Conservation (phyloP, 2,888 invertebrate genomes). For the Tenodera sinensis region DNA sequence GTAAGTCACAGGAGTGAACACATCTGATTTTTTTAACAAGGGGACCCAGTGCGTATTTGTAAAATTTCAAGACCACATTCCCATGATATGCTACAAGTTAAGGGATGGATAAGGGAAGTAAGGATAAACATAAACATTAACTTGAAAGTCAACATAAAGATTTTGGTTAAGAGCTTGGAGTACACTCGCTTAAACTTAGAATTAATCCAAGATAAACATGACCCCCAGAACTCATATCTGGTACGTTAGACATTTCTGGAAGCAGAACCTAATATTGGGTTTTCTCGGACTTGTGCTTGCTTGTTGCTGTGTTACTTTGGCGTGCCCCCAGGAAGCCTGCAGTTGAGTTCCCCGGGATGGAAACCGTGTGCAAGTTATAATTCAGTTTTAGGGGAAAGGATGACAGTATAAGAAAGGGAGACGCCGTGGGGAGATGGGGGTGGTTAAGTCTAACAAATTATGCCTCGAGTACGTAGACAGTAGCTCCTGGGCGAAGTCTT, state of each 20-base stretch:
- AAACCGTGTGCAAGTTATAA: neutral
- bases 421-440: neutral
- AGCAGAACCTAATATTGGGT: neutral
- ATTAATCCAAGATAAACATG: neutral
- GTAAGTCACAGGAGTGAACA: no score
- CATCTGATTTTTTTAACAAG: no score
- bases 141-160: neutral
- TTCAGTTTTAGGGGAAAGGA: neutral
- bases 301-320: neutral
- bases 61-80: no score
- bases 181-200: neutral
- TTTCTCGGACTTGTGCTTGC: neutral
- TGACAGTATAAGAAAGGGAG: neutral
- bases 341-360: neutral
- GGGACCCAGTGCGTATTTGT: no score
- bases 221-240: neutral
- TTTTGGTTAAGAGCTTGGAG: neutral
- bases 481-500: neutral
- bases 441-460: conserved; percentile 10
- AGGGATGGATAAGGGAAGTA: no score
- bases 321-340: neutral
- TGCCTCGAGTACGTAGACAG: neutral
- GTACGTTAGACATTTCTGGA: neutral
- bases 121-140: neutral
- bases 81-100: no score